These are phyloP conservation scores for Urocitellus parryii DNA, from an alignment of 2,113 vertebrate genomes.

Conservation along the genomic window DNA sequence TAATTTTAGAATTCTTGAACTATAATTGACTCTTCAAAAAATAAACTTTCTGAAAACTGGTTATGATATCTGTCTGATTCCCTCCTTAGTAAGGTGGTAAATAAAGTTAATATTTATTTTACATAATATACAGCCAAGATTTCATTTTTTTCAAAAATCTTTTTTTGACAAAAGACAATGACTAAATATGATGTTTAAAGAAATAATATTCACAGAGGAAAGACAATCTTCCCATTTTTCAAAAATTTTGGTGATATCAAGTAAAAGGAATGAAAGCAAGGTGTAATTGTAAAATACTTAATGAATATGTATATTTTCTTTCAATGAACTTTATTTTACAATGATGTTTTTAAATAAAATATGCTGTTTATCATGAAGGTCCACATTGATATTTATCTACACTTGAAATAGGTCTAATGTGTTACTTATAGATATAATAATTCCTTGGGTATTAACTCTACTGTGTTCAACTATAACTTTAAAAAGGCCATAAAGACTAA, in stretches of 20 bases:
- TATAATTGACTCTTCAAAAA: neutral
- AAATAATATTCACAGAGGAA: neutral
- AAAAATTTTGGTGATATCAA: neutral
- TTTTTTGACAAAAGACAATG: neutral
- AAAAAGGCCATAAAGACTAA: too few relatives aligned
- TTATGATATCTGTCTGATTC: neutral
- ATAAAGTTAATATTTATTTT: neutral
- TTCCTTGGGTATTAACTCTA: too few relatives aligned
- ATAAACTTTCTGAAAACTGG: neutral
- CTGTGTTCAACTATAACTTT: too few relatives aligned
- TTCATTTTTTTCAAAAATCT: neutral
- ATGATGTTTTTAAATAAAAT: too few relatives aligned
- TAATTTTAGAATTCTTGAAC: neutral
- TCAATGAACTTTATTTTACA: neutral
- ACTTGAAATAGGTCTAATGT: too few relatives aligned
- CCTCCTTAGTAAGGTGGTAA: neutral
- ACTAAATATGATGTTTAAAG: neutral
- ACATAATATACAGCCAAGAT: too few relatives aligned
- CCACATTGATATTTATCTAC: too few relatives aligned
- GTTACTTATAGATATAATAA: too few relatives aligned
- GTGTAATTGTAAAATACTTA: neutral
- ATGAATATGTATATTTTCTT: conserved; percentile 17
- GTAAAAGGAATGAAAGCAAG: neutral
- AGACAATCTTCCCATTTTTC: neutral
- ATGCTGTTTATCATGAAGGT: too few relatives aligned